These are phyloP conservation scores for Napeogenes inachia DNA, from an alignment of 2,888 invertebrate species.

Conservation along the genomic window DNA sequence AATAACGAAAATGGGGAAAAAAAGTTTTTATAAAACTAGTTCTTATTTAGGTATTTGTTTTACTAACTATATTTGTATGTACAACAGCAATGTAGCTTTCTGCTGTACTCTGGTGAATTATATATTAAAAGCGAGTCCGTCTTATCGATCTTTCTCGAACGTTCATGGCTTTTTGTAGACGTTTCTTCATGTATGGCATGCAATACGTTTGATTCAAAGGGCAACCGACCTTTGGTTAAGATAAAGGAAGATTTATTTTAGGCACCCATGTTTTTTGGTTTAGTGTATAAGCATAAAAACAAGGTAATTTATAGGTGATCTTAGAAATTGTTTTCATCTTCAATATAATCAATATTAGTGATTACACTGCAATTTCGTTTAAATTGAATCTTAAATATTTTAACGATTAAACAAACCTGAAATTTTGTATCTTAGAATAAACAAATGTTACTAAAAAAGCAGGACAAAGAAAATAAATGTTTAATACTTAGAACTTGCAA, in stretches of 20 bases:
- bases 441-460: no score
- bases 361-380: no score
- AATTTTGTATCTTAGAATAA: no score
- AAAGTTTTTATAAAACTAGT: no score
- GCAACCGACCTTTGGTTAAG: neutral
- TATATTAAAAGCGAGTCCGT: neutral
- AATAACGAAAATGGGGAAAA: no score
- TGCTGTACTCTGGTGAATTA: conserved; percentile 1
- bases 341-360: no score
- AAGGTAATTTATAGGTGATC: no score
- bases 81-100: conserved; percentile 3
- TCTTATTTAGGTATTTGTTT: neutral
- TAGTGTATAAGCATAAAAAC: neutral
- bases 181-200: neutral
- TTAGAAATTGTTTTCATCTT: no score
- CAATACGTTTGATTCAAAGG: conserved; percentile 4
- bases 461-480: no score
- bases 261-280: neutral
- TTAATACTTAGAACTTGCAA: no score
- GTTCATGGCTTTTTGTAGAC: neutral
- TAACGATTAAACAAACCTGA: no score
- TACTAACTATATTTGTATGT: neutral
- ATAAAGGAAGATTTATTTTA: neutral
- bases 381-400: no score
- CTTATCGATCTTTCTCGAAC: conserved; percentile 6